Evolutionary conservation across 2,113 vertebrate species (phyloP).

Genomic region (Salminus brasiliensis): DNA sequence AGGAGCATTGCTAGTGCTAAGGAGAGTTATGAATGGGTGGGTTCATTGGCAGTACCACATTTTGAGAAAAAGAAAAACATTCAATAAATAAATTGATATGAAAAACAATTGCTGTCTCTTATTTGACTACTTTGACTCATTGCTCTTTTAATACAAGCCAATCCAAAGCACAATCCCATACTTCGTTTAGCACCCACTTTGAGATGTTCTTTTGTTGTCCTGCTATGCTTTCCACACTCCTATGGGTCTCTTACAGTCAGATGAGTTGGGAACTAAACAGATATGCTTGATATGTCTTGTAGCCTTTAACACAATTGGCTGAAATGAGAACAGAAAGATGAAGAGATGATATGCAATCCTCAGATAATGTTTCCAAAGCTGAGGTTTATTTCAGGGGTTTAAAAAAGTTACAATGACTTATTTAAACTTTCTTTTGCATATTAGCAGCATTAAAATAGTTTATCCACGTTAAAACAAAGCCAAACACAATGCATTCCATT

Average conservation of each 20-base stretch:
- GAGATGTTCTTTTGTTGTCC: constrained; percentile 18
- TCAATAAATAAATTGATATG: no score
- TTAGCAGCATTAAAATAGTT: background rate
- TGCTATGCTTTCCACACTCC: background rate
- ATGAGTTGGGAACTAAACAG: constrained; percentile 61
- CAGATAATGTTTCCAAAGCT: constrained; percentile 18
- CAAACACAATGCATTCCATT: constrained; percentile 29
- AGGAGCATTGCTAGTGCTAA: no score
- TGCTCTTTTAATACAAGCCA: background rate
- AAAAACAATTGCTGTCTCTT: no score
- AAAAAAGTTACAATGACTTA: background rate
- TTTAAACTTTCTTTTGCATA: background rate
- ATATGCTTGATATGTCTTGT: constrained; percentile 70
- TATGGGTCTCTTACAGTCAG: constrained; percentile 50
- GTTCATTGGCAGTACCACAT: no score
- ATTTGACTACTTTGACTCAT: background rate
- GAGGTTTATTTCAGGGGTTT: constrained; percentile 2
- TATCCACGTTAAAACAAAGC: background rate
- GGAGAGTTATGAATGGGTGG: no score
- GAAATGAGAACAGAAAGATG: constrained; percentile 55
- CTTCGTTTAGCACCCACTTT: constrained; percentile 11
- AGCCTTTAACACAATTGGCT: constrained; percentile 61
- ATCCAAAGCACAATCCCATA: background rate
- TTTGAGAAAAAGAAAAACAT: no score
- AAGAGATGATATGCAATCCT: constrained; percentile 32